Evolutionary conservation across 2,797 vertebrate species (phyloP), one percentile per base, ranked within the genome.

Genomic region (Hippocampus kuda): DNA sequence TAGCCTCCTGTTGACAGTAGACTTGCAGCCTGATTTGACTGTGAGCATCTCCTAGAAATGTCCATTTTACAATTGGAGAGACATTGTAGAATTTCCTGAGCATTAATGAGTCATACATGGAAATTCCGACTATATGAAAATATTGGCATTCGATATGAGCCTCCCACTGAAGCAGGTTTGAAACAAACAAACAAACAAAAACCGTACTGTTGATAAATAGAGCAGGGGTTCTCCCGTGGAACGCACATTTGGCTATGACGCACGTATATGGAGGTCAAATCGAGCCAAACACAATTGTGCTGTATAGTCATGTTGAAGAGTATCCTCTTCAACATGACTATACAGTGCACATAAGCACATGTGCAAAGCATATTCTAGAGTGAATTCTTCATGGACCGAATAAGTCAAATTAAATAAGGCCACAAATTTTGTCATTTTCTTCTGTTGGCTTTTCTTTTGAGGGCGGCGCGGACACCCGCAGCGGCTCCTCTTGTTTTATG

Each of bases 1-100:
- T 88, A 87, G 77, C 75, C 65, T 56, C 26, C 38, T 82, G 81
- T 76, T 85, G 86, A 89, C 87, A 87, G 81, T 81, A 80, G 80
- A 81, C 78, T 83, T 77, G 51, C 67, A 80, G 87, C 76, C 72
- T 74, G 72, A 77, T 73, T 78, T 81, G 78, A 78, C 71, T 48
- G 70, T 51, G 75, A 80, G 81, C 71, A 72, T 85, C 81, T 86
- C 79, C 78, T 76, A 80, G 77, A 83, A 70, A 74, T 71, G 72
- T 72, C 75, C 66, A 18, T 5, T 77, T 84, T 72, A 78, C 72
- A 77, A 74, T 66, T 70, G 72, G 42, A 57, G 68, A 67, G 68
- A 60, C 64, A 49, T 71, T 20, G 20, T 65, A 75, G 4, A 72
- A 75, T 75, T 80, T 60, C 27, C 59, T 34, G 6, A 34, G 15